Evolutionary conservation across 2,797 vertebrate genomes (phyloP).

Genomic region (Poeciliopsis infans): DNA sequence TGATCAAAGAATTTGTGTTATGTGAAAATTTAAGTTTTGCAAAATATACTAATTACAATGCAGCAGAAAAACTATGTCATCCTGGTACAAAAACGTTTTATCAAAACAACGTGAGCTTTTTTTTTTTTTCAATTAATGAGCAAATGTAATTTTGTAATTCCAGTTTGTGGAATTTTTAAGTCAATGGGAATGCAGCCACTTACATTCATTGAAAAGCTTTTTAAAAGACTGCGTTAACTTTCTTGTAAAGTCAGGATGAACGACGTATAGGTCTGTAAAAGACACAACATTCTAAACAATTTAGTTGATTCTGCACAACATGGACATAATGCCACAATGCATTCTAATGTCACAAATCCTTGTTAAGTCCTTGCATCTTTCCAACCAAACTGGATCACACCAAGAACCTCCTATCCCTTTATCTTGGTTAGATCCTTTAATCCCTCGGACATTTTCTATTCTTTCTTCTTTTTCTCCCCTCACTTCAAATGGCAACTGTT

Average conservation of each 20-base stretch:
- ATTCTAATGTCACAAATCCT: slow-evolving; percentile 83
- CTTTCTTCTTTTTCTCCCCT: slow-evolving; percentile 64
- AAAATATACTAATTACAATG: too few relatives aligned
- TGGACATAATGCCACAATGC: slow-evolving; percentile 79
- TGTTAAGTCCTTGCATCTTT: slow-evolving; percentile 84
- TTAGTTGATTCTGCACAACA: slow-evolving; percentile 68
- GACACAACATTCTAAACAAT: slow-evolving; percentile 64
- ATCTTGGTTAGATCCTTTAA: slow-evolving; percentile 83
- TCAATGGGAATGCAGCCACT: too few relatives aligned
- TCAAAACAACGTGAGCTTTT: background rate
- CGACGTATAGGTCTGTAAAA: slow-evolving; percentile 21
- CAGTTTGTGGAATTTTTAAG: too few relatives aligned
- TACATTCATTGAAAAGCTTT: background rate
- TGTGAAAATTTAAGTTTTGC: too few relatives aligned
- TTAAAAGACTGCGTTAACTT: slow-evolving; percentile 15
- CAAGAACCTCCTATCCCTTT: slow-evolving; percentile 83
- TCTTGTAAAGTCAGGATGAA: slow-evolving; percentile 24
- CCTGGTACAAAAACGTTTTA: too few relatives aligned
- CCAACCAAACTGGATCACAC: slow-evolving; percentile 85
- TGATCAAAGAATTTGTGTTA: too few relatives aligned
- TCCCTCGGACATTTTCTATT: slow-evolving; percentile 79
- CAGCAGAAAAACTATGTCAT: too few relatives aligned
- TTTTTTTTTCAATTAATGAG: background rate
- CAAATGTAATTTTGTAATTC: too few relatives aligned
- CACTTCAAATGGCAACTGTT: slow-evolving; percentile 81